Conservation (phyloP, 2,888 invertebrate species). For the Brenthis daphne region DNA sequence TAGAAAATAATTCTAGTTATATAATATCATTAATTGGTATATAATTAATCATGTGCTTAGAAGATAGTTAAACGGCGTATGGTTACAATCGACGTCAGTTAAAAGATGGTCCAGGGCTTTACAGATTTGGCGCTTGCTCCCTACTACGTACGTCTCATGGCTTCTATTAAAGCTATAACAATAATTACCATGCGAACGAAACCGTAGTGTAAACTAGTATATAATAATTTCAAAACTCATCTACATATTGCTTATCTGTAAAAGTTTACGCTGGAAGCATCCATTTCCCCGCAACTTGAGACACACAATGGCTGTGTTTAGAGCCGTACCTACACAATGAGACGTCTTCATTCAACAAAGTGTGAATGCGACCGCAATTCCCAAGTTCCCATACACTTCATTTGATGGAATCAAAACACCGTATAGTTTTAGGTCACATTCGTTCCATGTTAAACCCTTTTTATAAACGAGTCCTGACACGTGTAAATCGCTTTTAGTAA, state of each 20-base stretch:
- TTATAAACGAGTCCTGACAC: background rate
- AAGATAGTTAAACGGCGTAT: too few relatives aligned
- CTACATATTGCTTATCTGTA: constrained; percentile 21
- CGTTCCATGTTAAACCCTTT: background rate
- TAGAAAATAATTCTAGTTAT: too few relatives aligned
- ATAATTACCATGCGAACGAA: too few relatives aligned
- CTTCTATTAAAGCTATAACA: too few relatives aligned
- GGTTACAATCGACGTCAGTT: too few relatives aligned
- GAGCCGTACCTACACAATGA: constrained; percentile 21
- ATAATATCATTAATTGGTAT: too few relatives aligned
- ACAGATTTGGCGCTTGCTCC: too few relatives aligned
- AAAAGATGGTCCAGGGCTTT: too few relatives aligned
- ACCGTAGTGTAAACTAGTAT: too few relatives aligned
- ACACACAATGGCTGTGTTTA: constrained; percentile 27
- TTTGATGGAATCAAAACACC: constrained; percentile 24
- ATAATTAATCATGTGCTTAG: too few relatives aligned
- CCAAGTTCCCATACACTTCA: constrained; percentile 11
- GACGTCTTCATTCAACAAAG: constrained; percentile 24
- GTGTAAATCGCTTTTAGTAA: too few relatives aligned
- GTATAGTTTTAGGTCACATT: background rate
- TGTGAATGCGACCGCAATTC: constrained; percentile 22
- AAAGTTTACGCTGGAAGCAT: constrained; percentile 22
- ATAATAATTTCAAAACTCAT: background rate
- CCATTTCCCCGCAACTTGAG: constrained; percentile 28
- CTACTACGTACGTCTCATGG: too few relatives aligned